phyloP scores from a whole-genome alignment of 2,888 invertebrate genomes.

The Julus scanicus region DNA sequence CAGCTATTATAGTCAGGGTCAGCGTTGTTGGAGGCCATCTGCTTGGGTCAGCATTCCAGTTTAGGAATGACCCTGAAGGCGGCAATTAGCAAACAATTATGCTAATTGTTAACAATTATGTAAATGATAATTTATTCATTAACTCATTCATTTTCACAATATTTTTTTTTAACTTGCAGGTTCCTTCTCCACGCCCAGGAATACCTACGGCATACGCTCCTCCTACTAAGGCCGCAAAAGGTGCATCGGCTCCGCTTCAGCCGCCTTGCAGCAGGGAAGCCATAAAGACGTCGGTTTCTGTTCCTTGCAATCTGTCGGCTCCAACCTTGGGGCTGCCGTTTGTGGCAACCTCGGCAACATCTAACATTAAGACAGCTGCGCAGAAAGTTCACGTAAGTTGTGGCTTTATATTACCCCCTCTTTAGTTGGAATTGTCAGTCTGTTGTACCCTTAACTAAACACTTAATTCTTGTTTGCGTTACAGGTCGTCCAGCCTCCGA shows the following conservation, averaged over 20 bases:
- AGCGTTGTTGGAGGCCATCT: too few species aligned
- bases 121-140: too few species aligned
- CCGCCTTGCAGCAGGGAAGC: slow-evolving; percentile 44
- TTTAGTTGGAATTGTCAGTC: not conserved
- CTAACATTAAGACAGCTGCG: slow-evolving; percentile 50
- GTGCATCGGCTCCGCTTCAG: not conserved
- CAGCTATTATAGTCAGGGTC: too few species aligned
- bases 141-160: not conserved
- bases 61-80: too few species aligned
- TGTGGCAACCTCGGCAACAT: slow-evolving; percentile 54
- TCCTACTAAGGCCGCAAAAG: not conserved
- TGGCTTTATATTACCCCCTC: not conserved
- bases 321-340: slow-evolving; percentile 55
- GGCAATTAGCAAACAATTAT: too few species aligned
- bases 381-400: slow-evolving; percentile 55
- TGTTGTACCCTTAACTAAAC: not conserved
- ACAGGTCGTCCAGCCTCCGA: slow-evolving; percentile 51
- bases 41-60: too few species aligned
- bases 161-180: not conserved
- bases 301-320: slow-evolving; percentile 39
- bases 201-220: not conserved
- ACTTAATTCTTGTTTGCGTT: not conserved
- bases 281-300: not conserved
- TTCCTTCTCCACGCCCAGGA: slow-evolving; percentile 44
- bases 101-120: too few species aligned